Base-by-base conservation (phyloP, 2,888 invertebrate species). In the Eudemis profundana region DNA sequence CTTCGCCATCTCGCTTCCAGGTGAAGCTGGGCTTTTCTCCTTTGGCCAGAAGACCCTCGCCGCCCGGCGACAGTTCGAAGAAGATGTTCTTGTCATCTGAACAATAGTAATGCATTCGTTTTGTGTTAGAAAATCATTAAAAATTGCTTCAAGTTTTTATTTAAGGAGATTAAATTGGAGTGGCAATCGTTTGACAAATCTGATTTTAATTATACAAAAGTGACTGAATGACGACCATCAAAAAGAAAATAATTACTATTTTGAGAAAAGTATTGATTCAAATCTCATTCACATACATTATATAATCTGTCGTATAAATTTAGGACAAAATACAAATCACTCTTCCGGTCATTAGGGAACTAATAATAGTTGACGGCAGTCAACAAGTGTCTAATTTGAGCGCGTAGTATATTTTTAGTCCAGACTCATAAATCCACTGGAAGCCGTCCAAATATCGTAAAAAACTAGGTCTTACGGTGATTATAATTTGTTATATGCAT, bases 1-100 rank as follows among this genome's bases (percentile, higher is more conserved):
- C 93, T 69, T 94, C 93, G 0, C 98, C 98, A 81, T 98, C 97
- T 59, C 96, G 95, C 75, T 96, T 96, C 98, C 98, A 98, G 15
- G 94, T 89, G 85, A 98, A 98, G 7, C 93, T 86, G 0, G 97
- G 93, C 74, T 96, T 95, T 82, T 96, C 95, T 0, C 97, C 97
- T 47, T 95, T 94, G 2, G 94, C 91, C 59, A 95, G 84, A 7
- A 95, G 87, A 38, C 95, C 94, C 61, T 94, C 93, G 61, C 94
- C 94, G 0, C 94, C 94, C 56, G 95, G 95, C 0, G 93, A 91
- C 68, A 97, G 89, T 61, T 96, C 96, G 21, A 95, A 95, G 82
- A 97, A 97, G 2, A 97, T 94, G 75, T 96, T 94, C 82, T 96
- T 97, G 73, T 96, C 96, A 83, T 96, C 97, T 95, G 78, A 64